Percentiles rank a stretch among this genome's conserved stretches.
These are phyloP conservation scores for Uria aalge DNA, from an alignment of 2,113 vertebrate genomes.

Conservation along the genomic window DNA sequence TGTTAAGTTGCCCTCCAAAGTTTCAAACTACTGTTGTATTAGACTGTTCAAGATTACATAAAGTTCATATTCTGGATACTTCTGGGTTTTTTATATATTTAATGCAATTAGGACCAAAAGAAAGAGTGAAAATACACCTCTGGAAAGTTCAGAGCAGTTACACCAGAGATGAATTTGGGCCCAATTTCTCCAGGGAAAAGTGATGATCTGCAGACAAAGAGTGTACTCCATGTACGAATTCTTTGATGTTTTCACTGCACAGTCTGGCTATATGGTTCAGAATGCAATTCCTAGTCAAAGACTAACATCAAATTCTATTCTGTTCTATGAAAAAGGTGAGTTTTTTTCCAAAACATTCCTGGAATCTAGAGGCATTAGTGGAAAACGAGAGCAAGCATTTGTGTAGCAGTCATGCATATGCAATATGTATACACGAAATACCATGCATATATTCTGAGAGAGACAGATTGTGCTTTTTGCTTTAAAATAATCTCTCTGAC, in stretches of 20 bases:
- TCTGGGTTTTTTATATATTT: background rate
- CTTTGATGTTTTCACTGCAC: background rate
- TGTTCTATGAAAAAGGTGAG: background rate
- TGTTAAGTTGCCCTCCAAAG: background rate
- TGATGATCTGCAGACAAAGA: background rate
- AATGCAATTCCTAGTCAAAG: background rate
- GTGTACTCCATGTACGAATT: fast-evolving
- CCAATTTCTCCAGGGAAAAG: background rate
- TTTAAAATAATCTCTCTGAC: background rate
- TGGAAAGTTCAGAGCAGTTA: background rate
- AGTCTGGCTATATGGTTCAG: background rate
- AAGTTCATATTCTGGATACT: background rate
- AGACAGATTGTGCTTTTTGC: background rate
- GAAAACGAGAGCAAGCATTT: background rate
- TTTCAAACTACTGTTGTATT: background rate
- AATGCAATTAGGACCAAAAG: background rate
- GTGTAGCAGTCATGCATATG: background rate
- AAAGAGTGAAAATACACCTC: background rate
- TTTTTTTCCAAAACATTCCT: background rate
- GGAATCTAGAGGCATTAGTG: background rate
- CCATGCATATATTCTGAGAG: background rate
- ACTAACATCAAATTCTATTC: background rate
- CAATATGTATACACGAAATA: background rate
- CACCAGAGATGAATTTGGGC: background rate
- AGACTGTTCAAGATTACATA: background rate